Base-by-base conservation (phyloP, 2,797 vertebrate genomes). In the Eremophila alpestris region DNA sequence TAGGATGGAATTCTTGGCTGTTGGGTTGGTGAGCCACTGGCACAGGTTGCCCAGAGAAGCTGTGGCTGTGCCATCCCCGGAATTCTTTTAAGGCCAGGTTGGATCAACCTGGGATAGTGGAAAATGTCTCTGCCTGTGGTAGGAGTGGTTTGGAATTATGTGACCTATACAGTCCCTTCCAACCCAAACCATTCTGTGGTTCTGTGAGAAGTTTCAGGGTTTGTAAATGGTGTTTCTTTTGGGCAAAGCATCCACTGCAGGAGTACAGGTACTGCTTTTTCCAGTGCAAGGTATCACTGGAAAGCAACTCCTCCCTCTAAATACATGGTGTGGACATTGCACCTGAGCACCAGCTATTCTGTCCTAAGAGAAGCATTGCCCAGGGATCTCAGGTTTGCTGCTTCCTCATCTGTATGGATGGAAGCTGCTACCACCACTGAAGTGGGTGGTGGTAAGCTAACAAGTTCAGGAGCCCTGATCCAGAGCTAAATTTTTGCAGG, bases 301-400 rank as follows among this genome's bases (percentile, higher is more conserved):
- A 38, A 83, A 49, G 34, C 58, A 62, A 5, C 16, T 46, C 11
- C 5, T 90, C 23, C 26, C 36, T 94, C 36, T 45, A 10, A 23
- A 5, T 16, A 15, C 0, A 0, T 19, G 9, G 3, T 6, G 11
- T 49, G 71, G 49, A 5, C 27, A 2, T 6, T 56, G 51, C 60
- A 70, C 32, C 52, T 76, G 51, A 74, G 41, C 59, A 29, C 8
- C 52, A 54, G 24, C 65, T 64, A 9, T 55, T 40, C 22, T 45
- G 11, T 89, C 56, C n/a, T 65, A 20, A 12, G 26, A 45, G 54
- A 32, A 65, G 18, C 41, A 3, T 16, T 10, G 12, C 11, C 34
- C 11, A 13, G 56, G 68, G 29, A 51, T 77, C 54, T 77, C 38
- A 12, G 1, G 46, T 83, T 58, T 74, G 6, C 49, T n/a, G 9